phyloP scores from a whole-genome alignment of 2,888 invertebrate species.

The Autographa gamma region DNA sequence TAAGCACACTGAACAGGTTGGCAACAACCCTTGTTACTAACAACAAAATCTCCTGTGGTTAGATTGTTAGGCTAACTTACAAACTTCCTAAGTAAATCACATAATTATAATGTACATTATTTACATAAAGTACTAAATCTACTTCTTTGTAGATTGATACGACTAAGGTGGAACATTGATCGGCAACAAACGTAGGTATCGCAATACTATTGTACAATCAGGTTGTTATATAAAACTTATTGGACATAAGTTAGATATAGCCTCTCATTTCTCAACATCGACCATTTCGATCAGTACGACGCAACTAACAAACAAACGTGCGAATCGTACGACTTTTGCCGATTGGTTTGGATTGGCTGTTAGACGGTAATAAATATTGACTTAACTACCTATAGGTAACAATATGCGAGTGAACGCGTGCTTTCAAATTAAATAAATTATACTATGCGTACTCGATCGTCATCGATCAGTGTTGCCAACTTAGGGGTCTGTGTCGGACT shows the following conservation, averaged over 20 bases:
- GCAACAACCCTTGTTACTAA: slow-evolving; percentile 32
- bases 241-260: slow-evolving; percentile 26
- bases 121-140: slow-evolving; percentile 76
- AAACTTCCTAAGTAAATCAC: slow-evolving; percentile 76
- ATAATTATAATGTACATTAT: slow-evolving; percentile 84
- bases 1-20: slow-evolving; percentile 32
- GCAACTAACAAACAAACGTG: slow-evolving; percentile 45
- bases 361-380: slow-evolving; percentile 45
- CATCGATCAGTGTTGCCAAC: slow-evolving; percentile 36
- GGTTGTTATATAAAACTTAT: slow-evolving; percentile 27
- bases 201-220: slow-evolving; percentile 13
- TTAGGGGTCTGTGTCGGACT: slow-evolving; percentile 59
- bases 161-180: slow-evolving; percentile 30
- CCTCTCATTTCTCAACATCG: slow-evolving; percentile 11
- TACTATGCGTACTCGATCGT: slow-evolving; percentile 19
- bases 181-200: slow-evolving; percentile 40
- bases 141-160: slow-evolving; percentile 62
- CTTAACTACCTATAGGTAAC: slow-evolving; percentile 41
- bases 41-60: slow-evolving; percentile 65
- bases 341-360: slow-evolving; percentile 41
- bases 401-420: slow-evolving; percentile 12
- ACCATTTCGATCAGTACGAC: slow-evolving; percentile 30
- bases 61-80: slow-evolving; percentile 69
- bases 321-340: slow-evolving; percentile 49
- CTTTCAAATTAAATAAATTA: slow-evolving; percentile 12